These are phyloP conservation scores for Lasioglossum marginatum DNA, from an alignment of 2,888 invertebrate genomes.

Conservation along the genomic window DNA sequence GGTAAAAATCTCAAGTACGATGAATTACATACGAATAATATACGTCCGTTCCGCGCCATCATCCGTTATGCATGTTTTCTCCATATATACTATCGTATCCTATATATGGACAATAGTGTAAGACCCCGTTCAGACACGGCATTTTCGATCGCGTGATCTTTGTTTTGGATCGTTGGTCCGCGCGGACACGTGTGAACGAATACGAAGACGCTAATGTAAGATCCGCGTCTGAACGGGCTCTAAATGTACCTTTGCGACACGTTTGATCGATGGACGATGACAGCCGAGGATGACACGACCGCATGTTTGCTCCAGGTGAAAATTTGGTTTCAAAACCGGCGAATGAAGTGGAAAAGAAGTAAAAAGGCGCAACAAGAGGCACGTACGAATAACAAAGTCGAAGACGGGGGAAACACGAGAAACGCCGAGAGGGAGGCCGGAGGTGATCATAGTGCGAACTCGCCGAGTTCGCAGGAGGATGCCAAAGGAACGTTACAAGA, in stretches of 20 bases:
- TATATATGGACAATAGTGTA: too few relatives aligned
- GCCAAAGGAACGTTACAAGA: constrained; percentile 76
- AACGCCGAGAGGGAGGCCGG: constrained; percentile 73
- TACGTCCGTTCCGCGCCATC: not conserved
- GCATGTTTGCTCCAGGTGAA: constrained; percentile 89
- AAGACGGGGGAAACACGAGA: constrained; percentile 79
- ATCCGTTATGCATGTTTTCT: not conserved
- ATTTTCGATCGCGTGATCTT: too few relatives aligned
- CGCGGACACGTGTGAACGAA: too few relatives aligned
- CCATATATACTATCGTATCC: too few relatives aligned
- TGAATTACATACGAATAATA: not conserved
- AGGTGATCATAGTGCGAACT: constrained; percentile 56
- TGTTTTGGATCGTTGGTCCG: too few relatives aligned
- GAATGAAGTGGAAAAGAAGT: constrained; percentile 99
- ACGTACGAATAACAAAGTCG: constrained; percentile 85
- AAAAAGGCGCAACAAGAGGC: constrained; percentile 97
- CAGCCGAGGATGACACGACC: not conserved
- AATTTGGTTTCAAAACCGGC: constrained; percentile 99
- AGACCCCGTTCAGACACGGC: too few relatives aligned
- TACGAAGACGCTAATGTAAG: too few relatives aligned
- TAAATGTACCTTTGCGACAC: not conserved
- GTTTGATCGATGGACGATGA: not conserved
- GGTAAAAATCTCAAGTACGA: not conserved
- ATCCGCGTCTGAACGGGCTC: too few relatives aligned
- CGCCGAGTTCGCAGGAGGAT: constrained; percentile 73